phyloP scores from a whole-genome alignment of 1,140 invertebrate species.

The Octopus bimaculoides region DNA sequence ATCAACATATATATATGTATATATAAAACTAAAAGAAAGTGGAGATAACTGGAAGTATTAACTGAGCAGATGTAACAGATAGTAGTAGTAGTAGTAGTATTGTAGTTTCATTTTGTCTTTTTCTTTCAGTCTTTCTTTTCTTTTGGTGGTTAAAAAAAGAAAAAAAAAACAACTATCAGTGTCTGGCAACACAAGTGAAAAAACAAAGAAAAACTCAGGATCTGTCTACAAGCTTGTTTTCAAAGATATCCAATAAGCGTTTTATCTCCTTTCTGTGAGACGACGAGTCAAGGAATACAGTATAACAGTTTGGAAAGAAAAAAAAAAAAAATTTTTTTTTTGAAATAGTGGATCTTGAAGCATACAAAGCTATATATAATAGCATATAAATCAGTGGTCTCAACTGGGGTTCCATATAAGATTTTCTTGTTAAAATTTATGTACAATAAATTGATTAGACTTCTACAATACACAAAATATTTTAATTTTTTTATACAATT shows the following conservation, averaged over 20 bases:
- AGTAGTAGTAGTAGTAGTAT: too few species aligned
- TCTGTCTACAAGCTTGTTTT: conserved; percentile 52
- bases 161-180: too few species aligned
- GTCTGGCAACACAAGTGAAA: too few species aligned
- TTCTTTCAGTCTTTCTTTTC: too few species aligned
- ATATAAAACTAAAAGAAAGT: too few species aligned
- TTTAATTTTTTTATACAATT: background rate
- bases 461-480: background rate
- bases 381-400: background rate
- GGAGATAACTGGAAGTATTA: too few species aligned
- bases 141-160: too few species aligned
- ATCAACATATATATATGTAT: too few species aligned
- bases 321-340: background rate
- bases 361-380: background rate
- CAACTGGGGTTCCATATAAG: background rate
- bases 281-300: conserved; percentile 33
- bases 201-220: conserved; percentile 8
- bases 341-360: background rate
- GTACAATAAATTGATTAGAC: background rate
- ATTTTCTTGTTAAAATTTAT: background rate
- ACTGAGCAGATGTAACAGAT: too few species aligned
- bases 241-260: conserved; percentile 61
- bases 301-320: background rate
- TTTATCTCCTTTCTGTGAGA: conserved; percentile 58
- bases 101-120: too few species aligned